Base-by-base conservation (phyloP, 2,888 invertebrate species). In the Synanthedon andrenaeformis region DNA sequence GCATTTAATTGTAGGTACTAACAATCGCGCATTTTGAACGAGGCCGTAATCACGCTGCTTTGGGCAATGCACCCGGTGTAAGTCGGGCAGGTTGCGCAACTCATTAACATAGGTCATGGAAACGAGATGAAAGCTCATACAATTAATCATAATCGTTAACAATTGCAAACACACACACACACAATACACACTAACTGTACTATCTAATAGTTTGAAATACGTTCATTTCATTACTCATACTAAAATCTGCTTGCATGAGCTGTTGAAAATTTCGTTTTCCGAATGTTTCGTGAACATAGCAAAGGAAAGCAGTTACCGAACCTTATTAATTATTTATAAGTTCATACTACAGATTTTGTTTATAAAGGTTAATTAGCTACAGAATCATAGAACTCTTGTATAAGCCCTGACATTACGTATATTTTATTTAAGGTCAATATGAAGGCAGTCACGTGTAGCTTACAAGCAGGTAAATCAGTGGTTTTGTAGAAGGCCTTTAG, bases 1-100 rank as follows among this genome's bases (percentile, higher is more conserved):
- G 65, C 66, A 72, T 72, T 76, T 79, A 82, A 82, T 79, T 83
- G 75, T n/a, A n/a, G n/a, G n/a, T 78, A 69, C 70, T 79, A 79
- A 82, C 79, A 81, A 76, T 79, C 71, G 72, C 67, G 74, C 69
- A 70, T 73, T 74, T 74, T 67, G 61, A 66, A 63, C 74, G 75
- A 73, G 74, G 72, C 66, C 74, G 64, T 62, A 71, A 68, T 72
- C 70, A 65, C 62, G 65, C 60, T 58, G 58, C 59, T 68, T 69
- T 68, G 60, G 66, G 64, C 64, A 65, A 67, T 63, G 63, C 65
- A 66, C 64, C 62, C 58, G 63, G 60, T 59, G 61, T 63, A 67
- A 62, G 62, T 69, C 64, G 69, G 62, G 61, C 65, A 61, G 8
- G 58, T 73, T 71, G 61, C 61, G 62, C 57, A 72, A 71, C 60